phyloP scores from a whole-genome alignment of 2,888 invertebrate genomes.

The Eumacrocentrus americanus region DNA sequence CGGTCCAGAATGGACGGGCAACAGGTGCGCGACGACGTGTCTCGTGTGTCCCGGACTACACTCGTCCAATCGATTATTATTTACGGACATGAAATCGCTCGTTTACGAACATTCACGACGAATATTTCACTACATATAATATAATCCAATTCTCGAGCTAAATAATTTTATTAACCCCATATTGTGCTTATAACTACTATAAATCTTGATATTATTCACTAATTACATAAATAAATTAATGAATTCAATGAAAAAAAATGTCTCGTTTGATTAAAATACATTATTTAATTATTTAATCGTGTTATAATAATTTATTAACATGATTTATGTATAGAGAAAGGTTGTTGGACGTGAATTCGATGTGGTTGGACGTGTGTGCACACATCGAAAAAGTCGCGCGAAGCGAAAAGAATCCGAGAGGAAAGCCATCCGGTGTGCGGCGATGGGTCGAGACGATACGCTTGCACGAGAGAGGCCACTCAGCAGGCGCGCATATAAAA shows the following conservation, averaged over 20 bases:
- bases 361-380: not conserved
- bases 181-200: too few relatives aligned
- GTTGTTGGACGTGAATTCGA: not conserved
- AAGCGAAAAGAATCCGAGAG: conserved; percentile 53
- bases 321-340: too few relatives aligned
- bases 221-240: too few relatives aligned
- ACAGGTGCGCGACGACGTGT: conserved; percentile 13
- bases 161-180: too few relatives aligned
- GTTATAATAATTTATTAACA: too few relatives aligned
- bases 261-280: too few relatives aligned
- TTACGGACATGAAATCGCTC: not conserved
- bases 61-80: not conserved
- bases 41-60: not conserved
- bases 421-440: conserved; percentile 52
- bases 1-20: conserved; percentile 3
- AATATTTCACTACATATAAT: too few relatives aligned
- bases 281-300: too few relatives aligned
- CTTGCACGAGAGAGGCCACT: conserved; percentile 10
- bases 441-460: conserved; percentile 56
- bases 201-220: too few relatives aligned
- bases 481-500: conserved; percentile 51
- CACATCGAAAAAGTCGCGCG: conserved; percentile 53
- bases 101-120: not conserved
- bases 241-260: too few relatives aligned
- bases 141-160: too few relatives aligned